Percentiles rank a stretch among this genome's conserved stretches.
These are phyloP conservation scores for Caenorhabditis afra DNA, from an alignment of 2,888 invertebrate species.

Conservation along the genomic window DNA sequence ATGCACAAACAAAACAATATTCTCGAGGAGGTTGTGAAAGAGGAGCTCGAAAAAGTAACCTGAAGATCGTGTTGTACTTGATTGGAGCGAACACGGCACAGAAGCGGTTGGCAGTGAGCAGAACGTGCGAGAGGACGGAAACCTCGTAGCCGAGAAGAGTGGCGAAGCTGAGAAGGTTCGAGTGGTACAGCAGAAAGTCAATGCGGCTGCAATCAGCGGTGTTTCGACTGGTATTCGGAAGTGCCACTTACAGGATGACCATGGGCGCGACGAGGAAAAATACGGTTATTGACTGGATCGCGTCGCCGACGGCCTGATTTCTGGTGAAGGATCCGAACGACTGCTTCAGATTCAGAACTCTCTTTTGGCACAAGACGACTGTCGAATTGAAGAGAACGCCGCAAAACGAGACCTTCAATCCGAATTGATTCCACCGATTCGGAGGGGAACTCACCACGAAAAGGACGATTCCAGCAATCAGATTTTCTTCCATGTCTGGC, in stretches of 20 bases:
- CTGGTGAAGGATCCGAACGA: slow-evolving; percentile 38
- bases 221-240: too few species aligned
- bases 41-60: slow-evolving; percentile 7
- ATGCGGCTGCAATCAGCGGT: slow-evolving; percentile 21
- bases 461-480: slow-evolving; percentile 25
- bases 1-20: too few species aligned
- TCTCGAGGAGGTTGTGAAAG: too few species aligned
- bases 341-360: slow-evolving; percentile 24
- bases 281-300: slow-evolving; percentile 23
- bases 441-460: slow-evolving; percentile 21
- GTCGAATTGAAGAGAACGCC: slow-evolving; percentile 36
- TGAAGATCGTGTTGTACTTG: slow-evolving; percentile 12
- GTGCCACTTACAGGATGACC: slow-evolving; percentile 23
- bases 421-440: not conserved
- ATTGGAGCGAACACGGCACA: slow-evolving; percentile 20
- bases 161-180: slow-evolving; percentile 24
- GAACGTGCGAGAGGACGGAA: slow-evolving; percentile 31
- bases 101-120: slow-evolving; percentile 27
- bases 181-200: slow-evolving; percentile 13
- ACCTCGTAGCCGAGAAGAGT: slow-evolving; percentile 36
- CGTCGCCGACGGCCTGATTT: slow-evolving; percentile 44
- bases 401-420: slow-evolving; percentile 10
- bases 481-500: slow-evolving; percentile 3
- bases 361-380: slow-evolving; percentile 26
- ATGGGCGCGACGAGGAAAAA: slow-evolving; percentile 21